Conservation (phyloP, 2,888 invertebrate genomes). For the Eupelmus urozonus region DNA sequence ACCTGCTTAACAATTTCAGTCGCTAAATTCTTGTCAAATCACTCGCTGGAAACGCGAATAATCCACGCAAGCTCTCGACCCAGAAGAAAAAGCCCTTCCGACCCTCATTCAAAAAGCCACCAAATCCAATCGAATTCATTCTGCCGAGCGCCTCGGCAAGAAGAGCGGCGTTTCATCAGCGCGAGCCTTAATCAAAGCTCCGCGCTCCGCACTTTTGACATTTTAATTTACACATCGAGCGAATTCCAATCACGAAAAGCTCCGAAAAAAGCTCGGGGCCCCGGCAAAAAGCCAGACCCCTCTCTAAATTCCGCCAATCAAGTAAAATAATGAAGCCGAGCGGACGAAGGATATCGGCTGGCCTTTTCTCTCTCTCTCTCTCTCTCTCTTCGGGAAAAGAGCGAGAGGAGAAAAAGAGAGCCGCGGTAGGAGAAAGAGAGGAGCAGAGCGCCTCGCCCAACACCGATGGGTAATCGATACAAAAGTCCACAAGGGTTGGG, state of each 20-base stretch:
- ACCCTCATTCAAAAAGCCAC: not conserved
- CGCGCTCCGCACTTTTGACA: conserved; percentile 46
- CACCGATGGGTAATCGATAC: conserved; percentile 75
- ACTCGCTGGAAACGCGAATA: too few relatives aligned
- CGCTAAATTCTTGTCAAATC: too few relatives aligned
- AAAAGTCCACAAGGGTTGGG: conserved; percentile 77
- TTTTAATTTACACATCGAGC: conserved; percentile 58
- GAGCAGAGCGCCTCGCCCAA: conserved; percentile 70
- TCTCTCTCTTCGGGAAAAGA: conserved; percentile 4
- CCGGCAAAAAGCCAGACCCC: not conserved
- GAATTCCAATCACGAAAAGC: conserved; percentile 52
- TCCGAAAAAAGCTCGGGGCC: not conserved
- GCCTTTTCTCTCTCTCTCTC: not conserved
- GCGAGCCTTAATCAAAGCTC: conserved; percentile 37
- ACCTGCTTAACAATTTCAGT: too few relatives aligned
- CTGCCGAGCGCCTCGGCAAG: not conserved
- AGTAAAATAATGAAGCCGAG: conserved; percentile 57
- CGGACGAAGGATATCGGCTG: not conserved
- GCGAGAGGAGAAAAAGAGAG: not conserved
- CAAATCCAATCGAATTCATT: not conserved
- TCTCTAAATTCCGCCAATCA: conserved; percentile 56
- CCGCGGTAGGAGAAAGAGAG: conserved; percentile 33
- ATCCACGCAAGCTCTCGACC: too few relatives aligned
- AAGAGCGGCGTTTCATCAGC: conserved; percentile 39
- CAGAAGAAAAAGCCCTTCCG: not conserved